Base-by-base conservation (phyloP, 1,140 invertebrate species). In the Agrilus planipennis region DNA sequence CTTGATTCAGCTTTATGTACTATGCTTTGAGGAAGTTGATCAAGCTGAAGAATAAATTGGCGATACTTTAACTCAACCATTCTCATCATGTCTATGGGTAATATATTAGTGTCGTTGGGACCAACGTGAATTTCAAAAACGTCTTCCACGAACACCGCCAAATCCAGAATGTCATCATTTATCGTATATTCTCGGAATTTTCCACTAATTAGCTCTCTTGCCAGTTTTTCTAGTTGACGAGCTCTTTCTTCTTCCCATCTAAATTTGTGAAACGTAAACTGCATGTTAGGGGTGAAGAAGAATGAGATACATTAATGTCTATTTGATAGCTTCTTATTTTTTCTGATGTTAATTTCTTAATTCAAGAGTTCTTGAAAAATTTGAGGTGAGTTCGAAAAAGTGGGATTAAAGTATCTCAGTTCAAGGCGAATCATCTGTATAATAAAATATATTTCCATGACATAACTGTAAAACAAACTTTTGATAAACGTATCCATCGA, bases 111-210 rank as follows among this genome's bases (percentile, higher is more conserved):
- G 47, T 71, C 71, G 54, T 67, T 77, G 45, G 62, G 61, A 37
- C 57, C 71, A 41, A 79, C 66, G 23, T 75, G 63, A 44, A 66
- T 67, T 52, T 78, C 73, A 50, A 77, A 81, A 9, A 77, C 68
- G 38, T 76, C 75, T 51, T 79, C 73, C 15, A 79, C 63, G 50
- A 71, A 76, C 32, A 77, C 69, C 50, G 70, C 65, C 32, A 78
- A 49, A 44, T 70, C 69, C 5, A 79, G 53, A 7, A 72, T 67
- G 7, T 65, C 61, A 11, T 71, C 68, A 38, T 73, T 73, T 19
- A 71, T 69, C 2, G 79, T 61, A 18, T 71, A 46, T 9, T 57
- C 54, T 12, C 62, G 57, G 28, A 73, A 71, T 31, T 64, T 47
- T 3, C 62, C 60, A 12, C 64, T 56, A 6, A 74, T 54, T 18